Evolutionary conservation across 2,888 invertebrate species (phyloP).

Genomic region (Aphelenchoides bicaudatus): DNA sequence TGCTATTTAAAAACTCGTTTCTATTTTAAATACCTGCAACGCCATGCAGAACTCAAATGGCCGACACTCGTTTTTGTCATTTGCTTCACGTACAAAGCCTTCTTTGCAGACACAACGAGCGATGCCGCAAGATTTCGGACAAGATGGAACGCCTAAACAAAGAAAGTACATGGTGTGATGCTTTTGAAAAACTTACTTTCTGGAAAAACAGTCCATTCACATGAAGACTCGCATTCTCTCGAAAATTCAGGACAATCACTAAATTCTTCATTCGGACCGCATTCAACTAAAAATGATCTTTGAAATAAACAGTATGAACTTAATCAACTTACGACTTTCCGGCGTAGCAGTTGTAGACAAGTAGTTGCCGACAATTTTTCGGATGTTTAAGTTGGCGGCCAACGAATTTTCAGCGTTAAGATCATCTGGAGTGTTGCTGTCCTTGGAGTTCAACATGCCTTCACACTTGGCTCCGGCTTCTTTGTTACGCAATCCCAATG

Average conservation of each 20-base stretch:
- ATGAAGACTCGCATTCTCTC: conserved; percentile 53
- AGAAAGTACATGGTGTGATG: too few relatives aligned
- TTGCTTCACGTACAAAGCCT: conserved; percentile 50
- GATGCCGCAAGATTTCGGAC: conserved; percentile 37
- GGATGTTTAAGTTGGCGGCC: not conserved
- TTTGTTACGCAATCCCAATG: conserved; percentile 18
- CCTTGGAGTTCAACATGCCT: conserved; percentile 7
- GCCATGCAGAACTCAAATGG: conserved; percentile 57
- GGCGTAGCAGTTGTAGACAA: not conserved
- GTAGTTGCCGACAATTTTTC: conserved; percentile 21
- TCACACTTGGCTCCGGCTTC: conserved; percentile 13
- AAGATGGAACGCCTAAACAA: conserved; percentile 39
- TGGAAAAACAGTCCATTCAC: conserved; percentile 57
- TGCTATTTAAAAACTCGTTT: conserved; percentile 1
- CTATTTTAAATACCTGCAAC: conserved; percentile 12
- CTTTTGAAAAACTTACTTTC: too few relatives aligned
- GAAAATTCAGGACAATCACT: conserved; percentile 52
- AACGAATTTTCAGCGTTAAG: conserved; percentile 12
- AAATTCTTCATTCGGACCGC: conserved; percentile 53
- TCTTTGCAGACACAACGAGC: conserved; percentile 48
- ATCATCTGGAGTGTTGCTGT: conserved; percentile 20
- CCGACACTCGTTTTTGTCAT: conserved; percentile 47
- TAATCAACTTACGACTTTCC: conserved; percentile 3
- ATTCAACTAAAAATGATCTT: conserved; percentile 22
- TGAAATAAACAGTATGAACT: not conserved